Base-by-base conservation (phyloP, 2,797 vertebrate genomes). In the Chiropotes sagulatus region DNA sequence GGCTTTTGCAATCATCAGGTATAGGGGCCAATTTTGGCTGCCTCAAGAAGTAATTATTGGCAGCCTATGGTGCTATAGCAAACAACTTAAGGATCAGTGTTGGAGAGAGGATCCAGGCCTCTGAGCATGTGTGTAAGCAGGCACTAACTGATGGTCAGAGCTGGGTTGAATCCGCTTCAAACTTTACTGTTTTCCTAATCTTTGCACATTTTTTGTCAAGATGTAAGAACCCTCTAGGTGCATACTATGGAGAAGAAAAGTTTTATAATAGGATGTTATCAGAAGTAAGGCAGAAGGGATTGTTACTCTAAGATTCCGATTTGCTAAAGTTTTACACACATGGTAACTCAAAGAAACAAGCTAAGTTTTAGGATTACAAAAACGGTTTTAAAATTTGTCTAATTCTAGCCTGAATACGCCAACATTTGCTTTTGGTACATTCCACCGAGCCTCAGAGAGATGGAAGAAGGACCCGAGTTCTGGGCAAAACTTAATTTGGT, bases 381-480 rank as follows among this genome's bases (percentile, higher is more conserved):
- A 36, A 67, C 28, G 80, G 54, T 9, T 78, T 94, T 75, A 1
- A 2, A 57, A 13, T 97, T 97, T 75, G 98, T 97, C 81, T 97
- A 94, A 97, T 98, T 20, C 95, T 80, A 99, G 99, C 99, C 99
- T 0, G 99, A 99, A 98, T 99, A 99, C 96, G 98, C 99, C 96
- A 99, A 99, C 0, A 87, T 99, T 96, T 99, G 99, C 97, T 99
- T 99, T 98, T 99, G 99, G 99, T 99, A 99, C 98, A 98, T 99
- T 98, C 99, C 99, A 93, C 99, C 99, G 0, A 99, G 99, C 97
- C 98, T 99, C 93, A 99, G 98, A 97, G 98, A 88, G 50, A 98
- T 99, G 98, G 97, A 99, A 41, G 98, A 98, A 14, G 98, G 99
- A 97, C 98, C 99, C 12, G 99, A 99, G 84, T 99, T 99, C 97